Evolutionary conservation across 2,113 vertebrate genomes (phyloP), one percentile per base, ranked within the genome.

Genomic region (Oryzias melastigma): DNA sequence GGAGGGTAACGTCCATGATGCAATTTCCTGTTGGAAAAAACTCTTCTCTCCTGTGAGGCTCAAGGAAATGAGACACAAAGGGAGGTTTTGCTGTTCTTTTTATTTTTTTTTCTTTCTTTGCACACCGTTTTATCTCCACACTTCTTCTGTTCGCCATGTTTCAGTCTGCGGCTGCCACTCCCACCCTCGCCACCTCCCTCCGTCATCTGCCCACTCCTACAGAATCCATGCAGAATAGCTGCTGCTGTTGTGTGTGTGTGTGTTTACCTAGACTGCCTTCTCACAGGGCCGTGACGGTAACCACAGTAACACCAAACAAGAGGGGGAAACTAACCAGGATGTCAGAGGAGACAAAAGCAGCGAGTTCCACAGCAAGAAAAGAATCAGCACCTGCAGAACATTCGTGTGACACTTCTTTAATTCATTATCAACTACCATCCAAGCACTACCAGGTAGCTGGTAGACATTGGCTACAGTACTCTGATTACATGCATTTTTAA

Each of bases 61-160:
- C 89, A 87, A 67, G 69, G 80, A 89, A 73, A 50, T 35, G 10
- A 86, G 81, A 74, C 66, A 73, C 62, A 63, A 62, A 77, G 68
- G 58, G 62, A 46, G 40, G 29, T 44, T 52, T 27, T 45, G 13
- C n/a, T 18, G n/a, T 18, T 7, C n/a, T 18, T 53, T 49, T 20
- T 41, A 20, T 57, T 63, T 44, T 58, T 52, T 25, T 72, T 69
- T 58, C 29, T 35, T 44, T 43, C 42, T 42, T 64, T 71, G 58
- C 52, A 53, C 42, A 25, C 71, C 62, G 43, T 73, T 82, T 77
- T 4, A 73, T 75, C 71, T 69, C 47, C 18, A 40, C 17, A 29
- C n/a, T 50, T 78, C 53, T 42, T 40, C 58, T 18, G n/a, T 47
- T 3, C 7, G n/a, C 35, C 60, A 48, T 53, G 7, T 17, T 64